Conservation (phyloP, 2,113 vertebrate genomes). For the Podarcis cretensis region DNA sequence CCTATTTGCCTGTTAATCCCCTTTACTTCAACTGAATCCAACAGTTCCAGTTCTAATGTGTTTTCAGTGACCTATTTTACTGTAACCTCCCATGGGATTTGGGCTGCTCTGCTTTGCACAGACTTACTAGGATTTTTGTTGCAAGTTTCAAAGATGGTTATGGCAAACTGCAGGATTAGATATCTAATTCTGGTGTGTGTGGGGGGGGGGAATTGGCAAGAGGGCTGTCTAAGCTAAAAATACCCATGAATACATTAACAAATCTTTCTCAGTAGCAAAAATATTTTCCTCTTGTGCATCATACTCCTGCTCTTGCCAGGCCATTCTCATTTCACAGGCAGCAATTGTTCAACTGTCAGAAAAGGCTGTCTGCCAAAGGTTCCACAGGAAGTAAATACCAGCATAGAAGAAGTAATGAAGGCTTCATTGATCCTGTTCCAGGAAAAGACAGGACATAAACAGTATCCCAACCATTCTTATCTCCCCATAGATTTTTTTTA, state of each 20-base stretch:
- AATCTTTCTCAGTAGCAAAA: constrained; percentile 61
- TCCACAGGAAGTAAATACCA: constrained; percentile 60
- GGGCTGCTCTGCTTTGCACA: background rate
- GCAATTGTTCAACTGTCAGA: constrained; percentile 58
- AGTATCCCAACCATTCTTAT: background rate
- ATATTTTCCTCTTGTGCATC: constrained; percentile 59
- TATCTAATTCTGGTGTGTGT: constrained; percentile 59
- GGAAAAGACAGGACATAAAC: background rate
- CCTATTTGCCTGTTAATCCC: background rate
- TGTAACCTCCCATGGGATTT: background rate
- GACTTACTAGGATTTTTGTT: background rate
- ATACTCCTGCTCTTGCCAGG: constrained; percentile 52
- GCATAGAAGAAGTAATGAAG: constrained; percentile 32
- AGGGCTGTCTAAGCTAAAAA: constrained; percentile 66
- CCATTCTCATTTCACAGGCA: constrained; percentile 58
- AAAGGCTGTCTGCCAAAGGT: constrained; percentile 31
- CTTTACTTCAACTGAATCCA: background rate
- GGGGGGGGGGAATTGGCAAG: constrained; percentile 46
- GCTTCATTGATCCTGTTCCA: constrained; percentile 25
- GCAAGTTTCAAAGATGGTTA: background rate
- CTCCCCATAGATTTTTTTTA: background rate
- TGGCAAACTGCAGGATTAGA: constrained; percentile 47
- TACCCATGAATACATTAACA: constrained; percentile 67
- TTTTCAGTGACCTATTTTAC: constrained; percentile 15
- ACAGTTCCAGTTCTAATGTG: background rate